Base-by-base conservation (phyloP, 2,797 vertebrate species). In the Melanotaenia nigrans region DNA sequence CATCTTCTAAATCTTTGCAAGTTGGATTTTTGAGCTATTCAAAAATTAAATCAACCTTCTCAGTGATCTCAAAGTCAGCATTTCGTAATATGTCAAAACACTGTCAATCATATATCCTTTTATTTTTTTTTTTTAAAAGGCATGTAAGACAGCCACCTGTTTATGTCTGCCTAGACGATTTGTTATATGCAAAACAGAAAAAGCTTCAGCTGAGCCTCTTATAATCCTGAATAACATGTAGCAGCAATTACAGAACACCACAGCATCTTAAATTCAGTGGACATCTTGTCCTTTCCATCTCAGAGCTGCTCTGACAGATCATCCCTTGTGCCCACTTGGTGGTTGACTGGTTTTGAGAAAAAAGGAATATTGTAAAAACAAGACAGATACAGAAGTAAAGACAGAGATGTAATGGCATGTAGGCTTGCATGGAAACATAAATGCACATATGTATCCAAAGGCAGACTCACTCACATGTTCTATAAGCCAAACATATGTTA, bases 291-390 rank as follows among this genome's bases (percentile, higher is more conserved):
- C 66, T 82, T 82, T 90, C 83, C 62, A 73, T 85, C 73, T 82
- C 68, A 84, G 73, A 77, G 79, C 83, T 71, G 79, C 78, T 90
- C 90, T 88, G 89, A 90, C 89, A 91, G 79, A 90, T 86, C 84
- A 80, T 86, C 81, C 83, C 89, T 68, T 75, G 87, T 82, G 91
- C 66, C 82, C 65, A 68, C 60, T 82, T 83, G 71, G 87, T 79
- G 88, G 87, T 75, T 82, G 82, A 79, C 68, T 87, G 85, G 32
- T 57, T 85, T 79, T 57, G 66, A 81, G 72, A 73, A 69, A 89
- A 78, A 81, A 25, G 58, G 72, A 62, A 76, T 54, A 75, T 51
- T 1, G 67, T 55, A 32, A 70, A 71, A 71, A 69, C 9, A 51
- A 75, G 28, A 68, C 53, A 18, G 71, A 81, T 40, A 67, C 65